A percentile compares a stretch with the other conserved stretches of the same genome.
phyloP scores from a whole-genome alignment of 2,888 invertebrate genomes.

The Aelia acuminata region DNA sequence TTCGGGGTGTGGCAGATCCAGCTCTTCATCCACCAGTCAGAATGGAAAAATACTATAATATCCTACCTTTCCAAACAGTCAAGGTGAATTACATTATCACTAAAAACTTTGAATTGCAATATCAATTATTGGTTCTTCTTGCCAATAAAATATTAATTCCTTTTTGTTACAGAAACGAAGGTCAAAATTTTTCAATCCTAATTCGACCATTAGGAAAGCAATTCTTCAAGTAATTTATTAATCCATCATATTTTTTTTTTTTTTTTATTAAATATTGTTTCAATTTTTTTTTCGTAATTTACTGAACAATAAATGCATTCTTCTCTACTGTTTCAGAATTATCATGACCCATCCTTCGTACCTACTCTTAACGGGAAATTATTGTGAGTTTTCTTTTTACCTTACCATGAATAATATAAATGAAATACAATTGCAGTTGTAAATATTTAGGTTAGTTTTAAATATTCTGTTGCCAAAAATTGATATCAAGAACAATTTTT shows the following conservation, averaged over 20 bases:
- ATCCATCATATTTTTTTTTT: neutral
- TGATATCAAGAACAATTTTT: too few relatives aligned
- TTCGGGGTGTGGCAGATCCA: constrained; percentile 68
- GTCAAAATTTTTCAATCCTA: constrained; percentile 35
- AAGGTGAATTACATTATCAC: constrained; percentile 23
- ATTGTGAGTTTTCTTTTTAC: neutral
- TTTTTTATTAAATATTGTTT: neutral
- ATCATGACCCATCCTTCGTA: neutral
- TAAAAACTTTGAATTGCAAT: neutral
- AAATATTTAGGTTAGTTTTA: too few relatives aligned
- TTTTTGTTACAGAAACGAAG: constrained; percentile 53
- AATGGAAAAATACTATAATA: constrained; percentile 67
- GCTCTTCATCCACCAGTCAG: constrained; percentile 68
- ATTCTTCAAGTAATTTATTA: neutral
- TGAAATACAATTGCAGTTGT: too few relatives aligned
- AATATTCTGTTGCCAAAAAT: too few relatives aligned
- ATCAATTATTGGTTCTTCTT: neutral
- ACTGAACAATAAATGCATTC: neutral
- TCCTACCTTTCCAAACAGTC: constrained; percentile 65
- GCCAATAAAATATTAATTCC: neutral
- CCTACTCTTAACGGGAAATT: neutral
- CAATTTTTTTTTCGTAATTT: neutral
- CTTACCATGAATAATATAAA: neutral
- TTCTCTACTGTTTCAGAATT: neutral
- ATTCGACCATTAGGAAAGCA: constrained; percentile 45